A percentile compares a stretch with the other conserved stretches of the same genome.
Evolutionary conservation across 2,113 vertebrate species (phyloP).

Genomic region (Oxyruncus cristatus): DNA sequence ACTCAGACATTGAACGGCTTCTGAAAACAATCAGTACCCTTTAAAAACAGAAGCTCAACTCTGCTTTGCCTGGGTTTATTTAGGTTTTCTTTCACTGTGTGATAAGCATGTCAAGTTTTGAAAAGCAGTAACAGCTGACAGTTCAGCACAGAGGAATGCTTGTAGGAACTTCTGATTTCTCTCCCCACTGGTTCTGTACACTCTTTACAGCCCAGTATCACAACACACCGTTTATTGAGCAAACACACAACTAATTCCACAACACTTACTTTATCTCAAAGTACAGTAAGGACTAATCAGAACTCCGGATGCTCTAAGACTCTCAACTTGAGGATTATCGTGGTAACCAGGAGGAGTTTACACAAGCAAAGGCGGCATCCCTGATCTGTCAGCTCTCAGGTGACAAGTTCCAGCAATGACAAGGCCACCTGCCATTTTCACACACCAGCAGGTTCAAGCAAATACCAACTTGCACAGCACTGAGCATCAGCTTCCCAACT

Average conservation of each 20-base stretch:
- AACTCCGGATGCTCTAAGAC: neutral
- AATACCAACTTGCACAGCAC: neutral
- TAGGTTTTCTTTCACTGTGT: neutral
- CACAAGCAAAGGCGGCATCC: neutral
- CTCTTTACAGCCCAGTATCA: neutral
- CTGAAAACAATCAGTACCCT: conserved; percentile 2
- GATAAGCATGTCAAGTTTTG: neutral
- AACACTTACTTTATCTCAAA: neutral
- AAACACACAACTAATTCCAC: neutral
- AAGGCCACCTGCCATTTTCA: conserved; percentile 3
- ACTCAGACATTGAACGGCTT: neutral
- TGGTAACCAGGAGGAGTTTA: neutral
- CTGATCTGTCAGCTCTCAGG: neutral
- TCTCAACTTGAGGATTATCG: neutral
- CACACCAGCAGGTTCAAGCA: neutral
- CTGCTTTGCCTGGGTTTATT: neutral
- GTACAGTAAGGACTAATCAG: neutral
- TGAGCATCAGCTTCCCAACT: neutral
- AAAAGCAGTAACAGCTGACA: neutral
- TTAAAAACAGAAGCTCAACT: neutral
- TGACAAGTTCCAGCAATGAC: neutral
- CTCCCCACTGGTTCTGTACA: neutral
- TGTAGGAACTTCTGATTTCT: neutral
- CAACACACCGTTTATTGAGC: neutral
- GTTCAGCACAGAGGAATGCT: neutral